phyloP scores from a whole-genome alignment of 2,113 vertebrate genomes.

The Dermatemys mawii region DNA sequence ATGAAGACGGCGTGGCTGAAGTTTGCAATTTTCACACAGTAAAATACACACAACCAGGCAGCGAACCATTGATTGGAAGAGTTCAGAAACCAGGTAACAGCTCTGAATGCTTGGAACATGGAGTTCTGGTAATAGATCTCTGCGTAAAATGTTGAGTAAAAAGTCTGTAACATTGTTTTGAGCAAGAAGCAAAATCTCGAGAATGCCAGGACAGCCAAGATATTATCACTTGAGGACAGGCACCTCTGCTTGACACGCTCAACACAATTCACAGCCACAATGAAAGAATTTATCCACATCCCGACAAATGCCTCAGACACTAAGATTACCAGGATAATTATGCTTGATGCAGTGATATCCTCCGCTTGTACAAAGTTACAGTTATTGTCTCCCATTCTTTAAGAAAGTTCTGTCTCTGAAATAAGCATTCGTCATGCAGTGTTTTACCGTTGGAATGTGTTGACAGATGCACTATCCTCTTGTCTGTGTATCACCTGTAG shows the following conservation, averaged over 20 bases:
- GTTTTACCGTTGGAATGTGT: background rate
- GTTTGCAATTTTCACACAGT: constrained; percentile 47
- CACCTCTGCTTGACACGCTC: background rate
- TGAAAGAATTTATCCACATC: constrained; percentile 15
- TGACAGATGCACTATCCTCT: background rate
- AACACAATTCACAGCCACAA: background rate
- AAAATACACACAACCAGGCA: background rate
- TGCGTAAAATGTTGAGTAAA: background rate
- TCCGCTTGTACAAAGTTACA: background rate
- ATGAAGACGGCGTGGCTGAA: background rate
- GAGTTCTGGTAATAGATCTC: fast-evolving
- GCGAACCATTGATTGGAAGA: background rate
- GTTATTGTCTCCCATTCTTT: background rate
- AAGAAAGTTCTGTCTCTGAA: background rate
- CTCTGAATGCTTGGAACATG: fast-evolving
- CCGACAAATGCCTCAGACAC: background rate
- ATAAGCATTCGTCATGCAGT: background rate
- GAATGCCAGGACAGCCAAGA: constrained; percentile 3
- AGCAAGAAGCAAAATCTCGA: background rate
- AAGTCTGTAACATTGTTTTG: fast-evolving
- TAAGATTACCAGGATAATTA: fast-evolving
- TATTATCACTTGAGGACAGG: constrained; percentile 41
- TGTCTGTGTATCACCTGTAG: fast-evolving
- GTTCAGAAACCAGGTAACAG: background rate
- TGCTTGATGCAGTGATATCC: fast-evolving